Percentiles rank a stretch among this genome's conserved stretches.
These are phyloP conservation scores for Zosterops pallidus DNA, from an alignment of 2,113 vertebrate species.

Conservation along the genomic window DNA sequence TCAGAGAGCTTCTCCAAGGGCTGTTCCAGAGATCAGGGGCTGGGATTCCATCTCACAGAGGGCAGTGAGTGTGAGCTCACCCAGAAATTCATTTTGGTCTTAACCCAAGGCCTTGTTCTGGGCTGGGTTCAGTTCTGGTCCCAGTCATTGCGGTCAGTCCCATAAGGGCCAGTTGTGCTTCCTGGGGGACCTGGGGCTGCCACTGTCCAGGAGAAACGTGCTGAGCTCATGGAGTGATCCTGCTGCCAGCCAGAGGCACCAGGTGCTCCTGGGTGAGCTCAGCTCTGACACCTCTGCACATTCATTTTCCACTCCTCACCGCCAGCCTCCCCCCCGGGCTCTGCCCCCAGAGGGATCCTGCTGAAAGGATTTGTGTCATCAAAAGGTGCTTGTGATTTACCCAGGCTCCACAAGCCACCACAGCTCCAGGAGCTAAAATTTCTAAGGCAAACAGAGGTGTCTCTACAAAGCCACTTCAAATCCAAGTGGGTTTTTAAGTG, in stretches of 20 bases:
- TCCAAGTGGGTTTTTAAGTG: not conserved
- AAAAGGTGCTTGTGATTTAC: not conserved
- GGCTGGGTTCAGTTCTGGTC: fast-evolving
- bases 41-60: not conserved
- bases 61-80: not conserved
- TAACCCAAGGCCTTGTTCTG: not conserved
- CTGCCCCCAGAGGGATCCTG: not conserved
- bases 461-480: not conserved
- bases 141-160: not conserved
- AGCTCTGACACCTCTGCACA: not conserved
- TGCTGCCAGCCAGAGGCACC: not conserved
- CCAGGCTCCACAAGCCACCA: not conserved
- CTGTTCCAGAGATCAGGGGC: not conserved
- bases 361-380: not conserved
- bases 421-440: not conserved
- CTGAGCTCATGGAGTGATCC: not conserved
- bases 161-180: not conserved
- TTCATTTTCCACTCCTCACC: not conserved
- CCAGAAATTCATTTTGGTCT: not conserved
- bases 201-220: not conserved
- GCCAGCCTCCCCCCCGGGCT: not conserved
- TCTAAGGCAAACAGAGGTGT: not conserved
- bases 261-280: not conserved
- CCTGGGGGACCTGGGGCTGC: not conserved
- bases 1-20: not conserved